Conservation (phyloP, 2,113 vertebrate species). For the Corydoras sp. region DNA sequence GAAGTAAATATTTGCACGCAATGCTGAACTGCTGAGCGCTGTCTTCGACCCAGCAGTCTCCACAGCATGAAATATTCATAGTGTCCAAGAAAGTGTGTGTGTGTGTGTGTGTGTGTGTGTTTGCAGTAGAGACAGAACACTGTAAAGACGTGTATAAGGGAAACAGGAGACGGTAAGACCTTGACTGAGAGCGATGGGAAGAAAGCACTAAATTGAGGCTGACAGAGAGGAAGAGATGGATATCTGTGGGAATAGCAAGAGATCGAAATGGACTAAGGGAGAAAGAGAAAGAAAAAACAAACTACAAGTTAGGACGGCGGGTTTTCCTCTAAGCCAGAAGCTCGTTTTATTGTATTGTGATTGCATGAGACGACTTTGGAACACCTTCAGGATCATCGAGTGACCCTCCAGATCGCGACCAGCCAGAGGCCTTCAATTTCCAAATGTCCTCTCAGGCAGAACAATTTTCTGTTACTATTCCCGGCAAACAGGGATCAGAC, state of each 20-base stretch:
- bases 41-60: constrained; percentile 64
- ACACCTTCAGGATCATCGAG: constrained; percentile 61
- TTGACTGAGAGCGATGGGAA: constrained; percentile 25
- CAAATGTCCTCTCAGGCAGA: constrained; percentile 10
- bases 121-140: constrained; percentile 23
- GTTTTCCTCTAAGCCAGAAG: constrained; percentile 35
- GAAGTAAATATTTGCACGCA: constrained; percentile 92
- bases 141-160: constrained; percentile 26
- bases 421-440: constrained; percentile 13
- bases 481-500: constrained; percentile 5
- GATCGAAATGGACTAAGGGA: constrained; percentile 7
- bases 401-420: background rate
- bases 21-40: constrained; percentile 72
- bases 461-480: background rate
- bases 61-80: constrained; percentile 92
- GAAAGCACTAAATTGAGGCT: constrained; percentile 27
- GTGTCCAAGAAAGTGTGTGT: constrained; percentile 24
- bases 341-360: constrained; percentile 66
- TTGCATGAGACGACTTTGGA: constrained; percentile 78
- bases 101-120: constrained; percentile 9
- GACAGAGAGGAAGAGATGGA: constrained; percentile 23
- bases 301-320: background rate
- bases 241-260: constrained; percentile 31
- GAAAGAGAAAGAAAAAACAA: background rate
- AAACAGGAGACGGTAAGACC: constrained; percentile 28